Conservation (phyloP, 2,797 vertebrate genomes). For the Ispidina picta region DNA sequence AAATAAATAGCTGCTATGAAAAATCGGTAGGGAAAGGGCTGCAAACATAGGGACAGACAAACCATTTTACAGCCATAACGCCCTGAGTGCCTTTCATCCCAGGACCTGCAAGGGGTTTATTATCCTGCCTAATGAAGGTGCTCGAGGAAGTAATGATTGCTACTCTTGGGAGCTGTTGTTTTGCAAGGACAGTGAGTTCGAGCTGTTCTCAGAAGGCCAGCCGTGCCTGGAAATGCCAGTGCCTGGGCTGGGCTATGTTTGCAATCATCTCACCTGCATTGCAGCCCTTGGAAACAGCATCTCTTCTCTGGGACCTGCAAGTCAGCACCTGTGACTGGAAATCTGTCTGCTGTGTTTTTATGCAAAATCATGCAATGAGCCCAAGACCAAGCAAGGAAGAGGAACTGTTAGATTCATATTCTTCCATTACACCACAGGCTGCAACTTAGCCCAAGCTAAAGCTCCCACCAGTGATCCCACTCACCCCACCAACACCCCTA, state of each 20-base stretch:
- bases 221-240: background rate
- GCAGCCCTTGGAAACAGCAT: background rate
- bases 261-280: background rate
- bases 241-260: background rate
- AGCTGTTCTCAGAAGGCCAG: background rate
- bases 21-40: background rate
- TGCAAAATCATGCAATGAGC: background rate
- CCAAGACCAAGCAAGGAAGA: accelerated
- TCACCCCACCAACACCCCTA: background rate
- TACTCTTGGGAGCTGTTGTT: background rate
- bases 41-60: background rate
- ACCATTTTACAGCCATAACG: background rate
- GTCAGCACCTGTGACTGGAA: background rate
- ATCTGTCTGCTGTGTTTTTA: background rate
- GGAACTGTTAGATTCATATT: background rate
- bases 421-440: background rate
- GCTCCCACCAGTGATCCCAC: background rate
- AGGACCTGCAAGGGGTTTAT: background rate
- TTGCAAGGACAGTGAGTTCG: background rate
- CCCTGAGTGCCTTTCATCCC: background rate
- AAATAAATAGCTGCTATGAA: background rate
- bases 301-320: background rate
- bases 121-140: background rate
- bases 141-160: conserved; percentile 18
- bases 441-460: background rate